Evolutionary conservation across 2,797 vertebrate species (phyloP), one percentile per base, ranked within the genome.

Genomic region (Oceanodroma leucorhoa): DNA sequence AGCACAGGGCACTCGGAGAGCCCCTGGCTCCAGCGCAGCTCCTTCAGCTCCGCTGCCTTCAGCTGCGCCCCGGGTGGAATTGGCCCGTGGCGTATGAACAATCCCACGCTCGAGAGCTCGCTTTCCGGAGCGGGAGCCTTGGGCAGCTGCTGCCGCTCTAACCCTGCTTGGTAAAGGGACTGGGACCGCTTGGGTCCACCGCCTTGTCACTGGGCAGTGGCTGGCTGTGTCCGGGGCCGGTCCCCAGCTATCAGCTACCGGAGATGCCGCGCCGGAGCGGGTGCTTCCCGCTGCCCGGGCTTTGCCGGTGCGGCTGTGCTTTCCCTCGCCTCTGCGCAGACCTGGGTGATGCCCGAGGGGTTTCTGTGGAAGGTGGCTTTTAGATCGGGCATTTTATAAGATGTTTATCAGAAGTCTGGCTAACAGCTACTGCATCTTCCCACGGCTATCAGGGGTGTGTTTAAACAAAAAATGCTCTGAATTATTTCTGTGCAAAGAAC

Each of bases 51-150:
- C 6, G 5, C 51, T 21, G 41, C 57, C 27, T 62, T 51, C 66
- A 2, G 21, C 45, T 9, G 15, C 16, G 0, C 2, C 0, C 0
- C 1, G 21, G 34, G 1, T 57, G 36, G 43, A 24, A 14, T 6
- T 12, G 54, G 46, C 80, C 22, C 1, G 0, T 3, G 15, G 20
- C 2, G 8, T 21, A 17, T 4, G 14, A 36, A 11, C 27, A 8
- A 24, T 11, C 32, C 79, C 14, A 1, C 1, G 3, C 40, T 32
- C 2, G 3, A 27, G 10, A 6, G 6, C 2, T 13, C 7, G 40
- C 40, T 13, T 16, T 8, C 27, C 19, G 20, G 14, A 46, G n/a
- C 14, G 6, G 13, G 65, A 79, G 57, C 79, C 46, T 29, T 6
- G 36, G 30, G 13, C 1, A 6, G 15, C 27, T 53, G 62, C 50